Base-by-base conservation (phyloP, 2,797 vertebrate genomes). In the Lepidocolaptes lacrymiger region DNA sequence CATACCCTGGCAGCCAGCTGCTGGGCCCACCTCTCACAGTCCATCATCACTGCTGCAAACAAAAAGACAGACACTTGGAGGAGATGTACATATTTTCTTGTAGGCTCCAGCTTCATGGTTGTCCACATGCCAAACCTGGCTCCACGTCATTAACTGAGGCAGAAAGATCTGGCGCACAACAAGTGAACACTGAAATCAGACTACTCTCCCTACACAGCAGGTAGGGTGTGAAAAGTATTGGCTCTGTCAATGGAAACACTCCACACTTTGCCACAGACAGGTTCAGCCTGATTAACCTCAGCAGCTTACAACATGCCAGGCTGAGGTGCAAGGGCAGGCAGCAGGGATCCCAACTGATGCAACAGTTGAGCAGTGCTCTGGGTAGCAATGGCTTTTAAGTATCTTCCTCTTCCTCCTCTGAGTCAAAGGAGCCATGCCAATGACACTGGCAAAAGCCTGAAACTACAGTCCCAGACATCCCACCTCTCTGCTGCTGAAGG, bases 191-290 rank as follows among this genome's bases (percentile, higher is more conserved):
- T 73, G 48, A 91, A 76, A 59, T 36, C n/a, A 52, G 41, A 26
- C 11, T 36, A 37, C 0, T 0, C 24, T 87, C 43, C 66, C 68
- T 48, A 7, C 12, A 12, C 1, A 4, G 52, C 22, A 52, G 23
- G 17, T 6, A 46, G 39, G 19, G n/a, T n/a, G 56, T 46, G 41
- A 86, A 79, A 79, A 88, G n/a, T 80, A 62, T 41, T 56, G 30
- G 41, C 36, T 14, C 34, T 51, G n/a, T 43, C 41, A 28, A 78
- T 39, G 18, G 52, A 72, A 94, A 89, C 66, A 72, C 61, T 77
- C 59, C 41, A 61, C 2, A 4, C 27, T 92, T 82, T 66, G 54
- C 82, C 72, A 39, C 58, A 67, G 41, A 34, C 24, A 79, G 9
- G 51, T 75, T 88, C 69, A 85, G 83, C 34, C 37, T 21, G 3